Evolutionary conservation across 2,888 invertebrate species (phyloP).

Genomic region (Drosophila koepferae): DNA sequence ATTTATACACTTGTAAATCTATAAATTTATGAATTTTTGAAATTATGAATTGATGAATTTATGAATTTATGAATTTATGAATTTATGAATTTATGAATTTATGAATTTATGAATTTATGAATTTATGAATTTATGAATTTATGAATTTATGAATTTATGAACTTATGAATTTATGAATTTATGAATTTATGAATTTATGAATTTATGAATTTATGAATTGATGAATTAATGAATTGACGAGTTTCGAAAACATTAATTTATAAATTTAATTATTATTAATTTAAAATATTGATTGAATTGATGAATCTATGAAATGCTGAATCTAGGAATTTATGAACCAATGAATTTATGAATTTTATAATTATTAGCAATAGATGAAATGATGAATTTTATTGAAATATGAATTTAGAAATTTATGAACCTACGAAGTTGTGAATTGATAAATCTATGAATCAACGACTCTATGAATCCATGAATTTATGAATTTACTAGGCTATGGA

Average conservation of each 20-base stretch:
- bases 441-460: too few relatives aligned
- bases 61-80: background rate
- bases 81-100: background rate
- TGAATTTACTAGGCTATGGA: too few relatives aligned
- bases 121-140: background rate
- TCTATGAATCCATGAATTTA: too few relatives aligned
- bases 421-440: too few relatives aligned
- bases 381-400: background rate
- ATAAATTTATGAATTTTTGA: background rate
- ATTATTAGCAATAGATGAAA: background rate
- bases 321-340: background rate
- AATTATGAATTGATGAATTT: background rate
- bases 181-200: background rate
- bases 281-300: too few relatives aligned
- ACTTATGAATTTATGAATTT: background rate
- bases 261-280: too few relatives aligned
- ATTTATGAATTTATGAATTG: background rate
- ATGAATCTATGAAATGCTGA: background rate
- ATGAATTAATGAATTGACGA: too few relatives aligned
- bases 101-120: background rate
- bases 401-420: background rate
- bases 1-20: background rate
- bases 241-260: too few relatives aligned
- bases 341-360: background rate
- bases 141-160: background rate